phyloP scores from a whole-genome alignment of 2,797 vertebrate genomes.

The Hyperoplus lanceolatus region DNA sequence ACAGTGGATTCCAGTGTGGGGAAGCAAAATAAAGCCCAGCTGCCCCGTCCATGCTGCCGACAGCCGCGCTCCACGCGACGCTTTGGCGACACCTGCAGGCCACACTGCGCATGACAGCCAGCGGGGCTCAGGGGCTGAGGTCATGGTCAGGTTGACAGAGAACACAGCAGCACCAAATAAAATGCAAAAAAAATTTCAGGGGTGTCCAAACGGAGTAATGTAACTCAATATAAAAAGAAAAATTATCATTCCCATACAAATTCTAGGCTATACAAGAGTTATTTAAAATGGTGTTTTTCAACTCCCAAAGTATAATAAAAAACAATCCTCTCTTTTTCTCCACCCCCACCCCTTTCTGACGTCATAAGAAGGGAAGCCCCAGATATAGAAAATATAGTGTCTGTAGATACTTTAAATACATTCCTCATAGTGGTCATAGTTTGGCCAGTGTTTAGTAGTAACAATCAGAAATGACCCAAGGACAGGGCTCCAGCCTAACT shows the following conservation, averaged over 20 bases:
- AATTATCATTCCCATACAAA: too few relatives aligned
- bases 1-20: slow-evolving; percentile 68
- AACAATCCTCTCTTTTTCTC: too few relatives aligned
- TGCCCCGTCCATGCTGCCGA: slow-evolving; percentile 55
- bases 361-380: neutral
- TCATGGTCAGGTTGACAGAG: too few relatives aligned
- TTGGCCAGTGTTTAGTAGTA: neutral
- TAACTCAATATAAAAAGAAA: too few relatives aligned
- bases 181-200: too few relatives aligned
- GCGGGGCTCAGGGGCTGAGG: neutral
- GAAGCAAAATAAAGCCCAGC: slow-evolving; percentile 69
- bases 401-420: neutral
- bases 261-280: too few relatives aligned
- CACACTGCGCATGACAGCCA: neutral
- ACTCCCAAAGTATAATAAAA: too few relatives aligned
- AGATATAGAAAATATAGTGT: neutral
- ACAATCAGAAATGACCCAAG: neutral
- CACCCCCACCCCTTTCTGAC: too few relatives aligned
- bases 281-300: too few relatives aligned
- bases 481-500: too few relatives aligned
- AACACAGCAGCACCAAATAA: too few relatives aligned
- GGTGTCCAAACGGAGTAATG: too few relatives aligned
- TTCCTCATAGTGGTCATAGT: neutral
- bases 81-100: slow-evolving; percentile 77
- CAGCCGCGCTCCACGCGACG: slow-evolving; percentile 6